Percentiles rank a stretch among this genome's conserved stretches.
Conservation (phyloP, 1,140 invertebrate species). For the Drosophila lacteicornis region DNA sequence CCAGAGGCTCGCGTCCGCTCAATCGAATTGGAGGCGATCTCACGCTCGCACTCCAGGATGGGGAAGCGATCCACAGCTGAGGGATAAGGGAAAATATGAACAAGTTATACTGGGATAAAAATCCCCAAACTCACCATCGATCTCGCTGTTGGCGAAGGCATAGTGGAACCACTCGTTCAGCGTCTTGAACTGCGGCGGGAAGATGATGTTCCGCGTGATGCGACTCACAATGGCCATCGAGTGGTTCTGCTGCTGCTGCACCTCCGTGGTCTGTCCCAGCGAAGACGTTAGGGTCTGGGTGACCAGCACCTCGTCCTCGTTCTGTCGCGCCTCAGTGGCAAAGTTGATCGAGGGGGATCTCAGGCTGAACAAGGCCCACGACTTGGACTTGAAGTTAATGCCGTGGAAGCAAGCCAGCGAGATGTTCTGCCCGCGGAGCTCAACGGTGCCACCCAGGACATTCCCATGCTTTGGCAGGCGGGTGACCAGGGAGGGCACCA, state of each 20-base stretch:
- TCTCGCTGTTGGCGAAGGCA: conserved; percentile 96
- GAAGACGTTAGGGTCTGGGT: conserved; percentile 95
- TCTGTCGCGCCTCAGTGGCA: conserved; percentile 96
- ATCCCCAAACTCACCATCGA: conserved; percentile 90
- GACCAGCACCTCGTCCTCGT: conserved; percentile 88
- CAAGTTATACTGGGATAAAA: not conserved
- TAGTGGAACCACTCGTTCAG: conserved; percentile 98
- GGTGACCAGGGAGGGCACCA: conserved; percentile 90
- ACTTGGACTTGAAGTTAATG: conserved; percentile 97
- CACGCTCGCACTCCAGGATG: conserved; percentile 90
- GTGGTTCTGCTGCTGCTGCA: conserved; percentile 89
- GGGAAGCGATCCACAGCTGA: conserved; percentile 95
- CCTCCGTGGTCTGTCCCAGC: conserved; percentile 90
- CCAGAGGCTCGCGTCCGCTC: conserved; percentile 84
- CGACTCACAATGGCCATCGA: conserved; percentile 97
- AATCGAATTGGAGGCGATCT: conserved; percentile 85
- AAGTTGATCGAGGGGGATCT: conserved; percentile 98
- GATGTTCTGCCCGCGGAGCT: conserved; percentile 95
- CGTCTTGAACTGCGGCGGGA: conserved; percentile 97
- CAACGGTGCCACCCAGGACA: conserved; percentile 96
- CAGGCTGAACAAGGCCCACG: conserved; percentile 97
- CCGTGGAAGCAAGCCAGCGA: conserved; percentile 98
- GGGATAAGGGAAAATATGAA: not conserved
- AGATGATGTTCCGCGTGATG: conserved; percentile 95
- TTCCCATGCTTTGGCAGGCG: conserved; percentile 91